Evolutionary conservation across 1,140 invertebrate genomes (phyloP).

Genomic region (Zaprionus nigranus): DNA sequence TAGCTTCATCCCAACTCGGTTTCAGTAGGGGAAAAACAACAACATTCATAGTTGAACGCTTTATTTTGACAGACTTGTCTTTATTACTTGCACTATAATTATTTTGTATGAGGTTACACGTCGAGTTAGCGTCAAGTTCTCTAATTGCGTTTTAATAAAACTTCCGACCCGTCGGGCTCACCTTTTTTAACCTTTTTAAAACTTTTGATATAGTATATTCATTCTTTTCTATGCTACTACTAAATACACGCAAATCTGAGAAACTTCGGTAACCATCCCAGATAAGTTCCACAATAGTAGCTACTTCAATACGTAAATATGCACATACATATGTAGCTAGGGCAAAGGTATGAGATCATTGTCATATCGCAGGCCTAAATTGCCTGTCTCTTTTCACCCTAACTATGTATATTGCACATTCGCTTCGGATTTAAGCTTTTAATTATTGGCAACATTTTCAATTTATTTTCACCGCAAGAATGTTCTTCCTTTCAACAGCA

Average conservation of each 20-base stretch:
- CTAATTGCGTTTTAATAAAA: not conserved
- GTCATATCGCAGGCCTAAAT: too few relatives aligned
- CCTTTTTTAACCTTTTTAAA: not conserved
- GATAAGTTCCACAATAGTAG: too few relatives aligned
- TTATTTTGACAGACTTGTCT: not conserved
- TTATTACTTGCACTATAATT: not conserved
- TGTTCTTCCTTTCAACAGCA: conserved; percentile 12
- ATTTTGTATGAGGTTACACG: not conserved
- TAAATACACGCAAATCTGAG: too few relatives aligned
- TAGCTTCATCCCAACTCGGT: not conserved
- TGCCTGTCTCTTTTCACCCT: too few relatives aligned
- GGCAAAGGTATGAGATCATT: not conserved
- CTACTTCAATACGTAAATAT: too few relatives aligned
- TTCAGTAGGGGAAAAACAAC: not conserved
- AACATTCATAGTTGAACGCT: not conserved
- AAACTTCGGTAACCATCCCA: too few relatives aligned
- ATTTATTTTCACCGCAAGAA: conserved; percentile 31
- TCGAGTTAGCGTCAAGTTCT: not conserved
- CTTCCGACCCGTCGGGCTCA: not conserved
- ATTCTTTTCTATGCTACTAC: too few relatives aligned
- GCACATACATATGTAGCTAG: too few relatives aligned
- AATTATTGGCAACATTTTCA: conserved; percentile 31
- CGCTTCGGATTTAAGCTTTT: conserved; percentile 20
- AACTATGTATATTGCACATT: not conserved
- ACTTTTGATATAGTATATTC: too few relatives aligned